Conservation (phyloP, 1,140 invertebrate genomes). For the Nebria ingens region DNA sequence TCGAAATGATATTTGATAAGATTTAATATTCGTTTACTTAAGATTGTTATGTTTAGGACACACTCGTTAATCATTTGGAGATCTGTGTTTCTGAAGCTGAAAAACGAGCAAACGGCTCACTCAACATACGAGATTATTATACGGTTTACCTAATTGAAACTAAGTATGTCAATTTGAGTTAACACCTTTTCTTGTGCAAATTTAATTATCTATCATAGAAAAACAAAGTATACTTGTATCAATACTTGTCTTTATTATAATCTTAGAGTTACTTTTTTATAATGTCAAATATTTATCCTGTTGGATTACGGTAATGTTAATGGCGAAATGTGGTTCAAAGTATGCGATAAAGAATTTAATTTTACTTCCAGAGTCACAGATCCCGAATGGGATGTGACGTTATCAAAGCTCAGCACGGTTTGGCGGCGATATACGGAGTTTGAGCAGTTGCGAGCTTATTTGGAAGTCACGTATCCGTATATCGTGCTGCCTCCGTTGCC, state of each 20-base stretch:
- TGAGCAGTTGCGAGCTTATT: constrained; percentile 64
- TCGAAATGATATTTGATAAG: too few relatives aligned
- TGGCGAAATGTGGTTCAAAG: background rate
- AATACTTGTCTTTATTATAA: background rate
- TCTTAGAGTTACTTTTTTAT: background rate
- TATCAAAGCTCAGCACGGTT: constrained; percentile 53
- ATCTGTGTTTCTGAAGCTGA: constrained; percentile 76
- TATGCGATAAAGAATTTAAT: background rate
- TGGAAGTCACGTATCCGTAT: constrained; percentile 66
- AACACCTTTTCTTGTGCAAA: constrained; percentile 13
- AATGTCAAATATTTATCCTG: constrained; percentile 10
- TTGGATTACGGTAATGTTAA: constrained; percentile 10
- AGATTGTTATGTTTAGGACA: constrained; percentile 46
- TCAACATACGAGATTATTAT: constrained; percentile 73
- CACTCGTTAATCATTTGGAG: constrained; percentile 64
- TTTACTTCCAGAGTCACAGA: constrained; percentile 53
- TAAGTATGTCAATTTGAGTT: constrained; percentile 46
- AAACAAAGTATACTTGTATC: constrained; percentile 3
- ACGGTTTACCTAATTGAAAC: constrained; percentile 77
- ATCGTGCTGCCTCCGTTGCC: constrained; percentile 70
- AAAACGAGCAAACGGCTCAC: constrained; percentile 63
- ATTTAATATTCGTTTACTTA: too few relatives aligned
- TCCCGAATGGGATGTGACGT: constrained; percentile 49
- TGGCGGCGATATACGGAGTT: constrained; percentile 80
- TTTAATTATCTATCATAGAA: constrained; percentile 8